Evolutionary conservation across 2,113 vertebrate species (phyloP), one percentile per base, ranked within the genome.

Genomic region (Notarius quadriscutis): DNA sequence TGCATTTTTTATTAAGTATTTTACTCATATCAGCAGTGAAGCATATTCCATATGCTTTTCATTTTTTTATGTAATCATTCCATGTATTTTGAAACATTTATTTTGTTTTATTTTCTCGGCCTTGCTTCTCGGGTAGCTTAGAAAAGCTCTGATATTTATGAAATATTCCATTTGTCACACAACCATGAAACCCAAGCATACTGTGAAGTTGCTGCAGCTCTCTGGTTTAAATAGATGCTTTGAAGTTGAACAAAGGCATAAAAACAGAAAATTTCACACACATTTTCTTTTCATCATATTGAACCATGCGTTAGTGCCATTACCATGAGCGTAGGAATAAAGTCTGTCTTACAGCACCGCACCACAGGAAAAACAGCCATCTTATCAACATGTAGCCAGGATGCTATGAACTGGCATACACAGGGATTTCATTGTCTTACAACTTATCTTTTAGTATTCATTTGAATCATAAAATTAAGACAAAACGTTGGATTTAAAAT

Each of bases 221-320:
- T 57, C 71, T 41, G 78, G 69, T 81, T 88, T 48, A 86, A 53
- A 87, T 89, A 83, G 77, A 22, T 69, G 75, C 84, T 89, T 89
- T 89, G 81, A 87, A 81, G 81, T 86, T 86, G 65, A 18, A 86
- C 87, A 87, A 88, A 86, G 69, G 57, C 67, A 67, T 82, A 65
- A 82, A 84, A 81, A 86, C 86, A 63, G 62, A 65, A n/a, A 71
- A 84, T 80, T 67, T 82, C 69, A 78, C 27, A 83, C 34, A 60
- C 51, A 20, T 50, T 84, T 48, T 34, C 10, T 12, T 87, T 84
- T 89, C 71, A 67, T 82, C 18, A 15, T 62, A 85, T 75, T n/a
- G 53, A 65, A 82, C 81, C 71, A 65, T 55, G 57, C 84, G 22
- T 84, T 84, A 75, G 81, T 84, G 41, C 60, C 25, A 62, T 74